Evolutionary conservation across 2,797 vertebrate species (phyloP).

Genomic region (Otolemur crassicaudatus): DNA sequence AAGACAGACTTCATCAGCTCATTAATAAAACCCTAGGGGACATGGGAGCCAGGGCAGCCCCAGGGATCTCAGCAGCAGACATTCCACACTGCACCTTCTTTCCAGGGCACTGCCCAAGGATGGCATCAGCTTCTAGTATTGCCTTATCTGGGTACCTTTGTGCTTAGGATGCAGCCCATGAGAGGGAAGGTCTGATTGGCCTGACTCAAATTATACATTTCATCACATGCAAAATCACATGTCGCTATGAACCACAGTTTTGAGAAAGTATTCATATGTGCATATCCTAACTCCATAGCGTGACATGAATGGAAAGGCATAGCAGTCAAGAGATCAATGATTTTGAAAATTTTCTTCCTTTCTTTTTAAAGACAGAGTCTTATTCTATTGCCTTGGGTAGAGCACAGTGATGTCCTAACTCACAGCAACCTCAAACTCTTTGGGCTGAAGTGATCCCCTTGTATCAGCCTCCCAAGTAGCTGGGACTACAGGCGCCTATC

Average conservation of each 20-base stretch:
- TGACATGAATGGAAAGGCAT: neutral
- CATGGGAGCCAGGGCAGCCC: neutral
- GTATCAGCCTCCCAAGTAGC: no score
- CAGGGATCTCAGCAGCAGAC: neutral
- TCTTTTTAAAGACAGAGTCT: neutral
- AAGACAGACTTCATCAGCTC: neutral
- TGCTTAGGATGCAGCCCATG: neutral
- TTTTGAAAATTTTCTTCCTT: neutral
- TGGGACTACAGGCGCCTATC: no score
- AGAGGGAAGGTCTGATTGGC: neutral
- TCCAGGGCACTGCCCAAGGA: fast-evolving
- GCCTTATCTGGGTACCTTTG: neutral
- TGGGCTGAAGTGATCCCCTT: no score
- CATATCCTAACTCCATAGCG: neutral
- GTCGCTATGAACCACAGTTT: neutral
- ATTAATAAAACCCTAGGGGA: neutral
- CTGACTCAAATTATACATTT: neutral
- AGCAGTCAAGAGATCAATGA: neutral
- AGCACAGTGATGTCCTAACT: no score
- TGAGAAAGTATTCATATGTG: neutral
- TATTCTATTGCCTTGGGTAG: no score
- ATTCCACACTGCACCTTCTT: neutral
- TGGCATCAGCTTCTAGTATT: no score
- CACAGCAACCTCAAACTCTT: no score
- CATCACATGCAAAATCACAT: neutral